Evolutionary conservation across 2,797 vertebrate species (phyloP), one percentile per base, ranked within the genome.

Genomic region (Periparus ater): DNA sequence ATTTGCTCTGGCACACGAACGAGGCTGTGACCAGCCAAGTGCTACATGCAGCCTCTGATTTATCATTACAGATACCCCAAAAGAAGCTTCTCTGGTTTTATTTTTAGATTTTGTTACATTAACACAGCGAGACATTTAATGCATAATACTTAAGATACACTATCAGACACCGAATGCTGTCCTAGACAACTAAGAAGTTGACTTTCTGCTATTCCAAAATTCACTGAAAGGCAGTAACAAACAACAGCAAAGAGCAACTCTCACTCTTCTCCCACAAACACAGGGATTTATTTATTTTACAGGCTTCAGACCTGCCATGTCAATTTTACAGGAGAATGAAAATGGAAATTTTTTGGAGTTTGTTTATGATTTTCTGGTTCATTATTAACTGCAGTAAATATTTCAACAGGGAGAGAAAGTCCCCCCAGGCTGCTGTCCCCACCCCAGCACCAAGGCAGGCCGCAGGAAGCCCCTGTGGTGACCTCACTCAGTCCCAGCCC

Each of bases 381-480:
- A 47, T 54, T 29, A 74, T 30, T 83, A 84, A 65, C 32, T 51
- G 68, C 93, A 84, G 71, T 42, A 87, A 96, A 91, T 93, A 82
- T 85, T 96, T 89, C 92, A 96, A 38, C 66, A 68, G 34, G 63
- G 65, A 88, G 88, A 86, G 67, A 51, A 91, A 89, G 42, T 83
- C 65, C 76, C 92, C 34, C 73, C 91, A 54, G 80, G 51, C 44
- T 87, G 44, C 50, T 82, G 91, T 76, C 85, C 84, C 82, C 83
- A 78, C 25, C 29, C 65, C 34, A 74, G 36, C 74, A 93, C 84
- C 73, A 66, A 77, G 95, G 22, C 83, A 95, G 91, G 96, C 45
- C 67, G 88, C 94, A 91, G 97, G 97, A 98, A 98, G 93, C 85
- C 88, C 92, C 88, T 1, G 4, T 20, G 13, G 70, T 57, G 82